phyloP scores from a whole-genome alignment of 1,140 invertebrate genomes.

The Cyphomyrmex costatus region DNA sequence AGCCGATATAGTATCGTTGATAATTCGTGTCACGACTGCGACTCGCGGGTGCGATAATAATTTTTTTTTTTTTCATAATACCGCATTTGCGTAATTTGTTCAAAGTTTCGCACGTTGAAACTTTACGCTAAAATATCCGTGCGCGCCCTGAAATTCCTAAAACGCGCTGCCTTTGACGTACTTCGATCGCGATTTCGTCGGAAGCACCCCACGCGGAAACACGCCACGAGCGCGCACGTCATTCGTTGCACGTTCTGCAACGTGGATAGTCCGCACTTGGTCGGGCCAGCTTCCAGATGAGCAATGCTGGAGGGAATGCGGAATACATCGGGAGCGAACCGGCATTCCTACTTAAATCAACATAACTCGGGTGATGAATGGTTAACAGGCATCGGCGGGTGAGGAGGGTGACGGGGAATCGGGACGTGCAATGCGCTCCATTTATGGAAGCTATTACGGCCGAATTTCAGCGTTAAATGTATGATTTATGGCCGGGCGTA shows the following conservation, averaged over 20 bases:
- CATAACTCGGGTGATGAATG: slow-evolving; percentile 79
- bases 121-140: not conserved
- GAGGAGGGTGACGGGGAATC: slow-evolving; percentile 11
- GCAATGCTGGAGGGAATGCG: slow-evolving; percentile 75
- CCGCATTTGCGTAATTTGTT: not conserved
- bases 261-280: slow-evolving; percentile 62
- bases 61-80: not conserved
- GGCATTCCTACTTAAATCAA: slow-evolving; percentile 80
- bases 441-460: slow-evolving; percentile 78
- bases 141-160: not conserved
- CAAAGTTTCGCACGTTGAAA: not conserved
- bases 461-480: slow-evolving; percentile 79
- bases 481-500: slow-evolving; percentile 76
- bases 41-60: not conserved
- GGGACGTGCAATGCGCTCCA: slow-evolving; percentile 73
- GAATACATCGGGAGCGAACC: slow-evolving; percentile 71
- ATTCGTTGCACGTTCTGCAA: slow-evolving; percentile 73
- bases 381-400: slow-evolving; percentile 72
- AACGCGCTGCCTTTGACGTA: not conserved
- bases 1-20: not conserved
- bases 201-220: slow-evolving; percentile 1
- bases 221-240: slow-evolving; percentile 51
- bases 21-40: slow-evolving; percentile 6
- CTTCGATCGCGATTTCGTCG: slow-evolving; percentile 30
- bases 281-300: slow-evolving; percentile 71